Conservation (phyloP, 2,888 invertebrate genomes). For the Philereme vetulata region DNA sequence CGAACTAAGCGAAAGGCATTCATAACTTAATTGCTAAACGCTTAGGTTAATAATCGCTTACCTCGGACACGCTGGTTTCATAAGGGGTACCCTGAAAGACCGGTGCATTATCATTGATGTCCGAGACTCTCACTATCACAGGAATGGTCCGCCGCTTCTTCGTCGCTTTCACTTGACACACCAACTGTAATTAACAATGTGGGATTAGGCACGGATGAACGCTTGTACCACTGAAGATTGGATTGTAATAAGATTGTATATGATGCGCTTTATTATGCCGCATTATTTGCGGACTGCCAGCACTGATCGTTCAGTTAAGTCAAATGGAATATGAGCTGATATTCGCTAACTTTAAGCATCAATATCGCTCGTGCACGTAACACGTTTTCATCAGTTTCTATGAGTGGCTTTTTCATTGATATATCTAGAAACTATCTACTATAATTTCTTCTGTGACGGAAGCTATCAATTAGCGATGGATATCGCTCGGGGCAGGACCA, state of each 20-base stretch:
- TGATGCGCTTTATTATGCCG: background rate
- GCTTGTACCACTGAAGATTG: conserved; percentile 7
- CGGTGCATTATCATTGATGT: conserved; percentile 95
- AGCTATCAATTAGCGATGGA: conserved; percentile 28
- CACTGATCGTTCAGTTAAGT: background rate
- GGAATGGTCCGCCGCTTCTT: conserved; percentile 93
- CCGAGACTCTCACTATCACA: conserved; percentile 94
- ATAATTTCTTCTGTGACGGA: conserved; percentile 16
- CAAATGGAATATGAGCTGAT: background rate
- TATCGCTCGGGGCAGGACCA: conserved; percentile 26
- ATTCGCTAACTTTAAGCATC: background rate
- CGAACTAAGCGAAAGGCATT: conserved; percentile 2
- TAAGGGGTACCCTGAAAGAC: conserved; percentile 93
- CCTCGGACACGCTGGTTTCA: conserved; percentile 93
- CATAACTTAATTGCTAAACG: conserved; percentile 11
- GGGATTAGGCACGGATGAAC: conserved; percentile 23
- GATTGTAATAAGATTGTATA: conserved; percentile 2
- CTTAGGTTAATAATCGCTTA: conserved; percentile 57
- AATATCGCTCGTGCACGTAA: background rate
- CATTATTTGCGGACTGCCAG: background rate
- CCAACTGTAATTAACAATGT: conserved; percentile 85
- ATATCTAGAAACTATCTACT: background rate
- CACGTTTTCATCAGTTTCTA: background rate
- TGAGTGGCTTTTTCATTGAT: background rate
- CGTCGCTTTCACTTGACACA: conserved; percentile 91